Percentiles rank a stretch among this genome's conserved stretches.
These are phyloP conservation scores for Cricetomys ansorgei DNA, from an alignment of 2,113 vertebrate species.

Conservation along the genomic window DNA sequence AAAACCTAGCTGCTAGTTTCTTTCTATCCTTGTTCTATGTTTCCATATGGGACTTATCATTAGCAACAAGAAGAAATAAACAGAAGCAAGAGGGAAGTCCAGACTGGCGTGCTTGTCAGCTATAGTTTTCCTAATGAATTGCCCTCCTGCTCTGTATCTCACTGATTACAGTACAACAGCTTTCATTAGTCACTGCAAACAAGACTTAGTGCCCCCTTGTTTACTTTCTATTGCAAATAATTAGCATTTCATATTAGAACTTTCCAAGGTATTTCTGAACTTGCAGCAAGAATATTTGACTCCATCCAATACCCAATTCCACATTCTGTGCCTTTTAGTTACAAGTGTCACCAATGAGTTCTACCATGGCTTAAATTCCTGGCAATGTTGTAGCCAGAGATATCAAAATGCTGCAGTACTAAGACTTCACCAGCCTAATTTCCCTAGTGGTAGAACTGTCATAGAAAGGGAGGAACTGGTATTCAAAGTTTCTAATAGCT, in stretches of 20 bases:
- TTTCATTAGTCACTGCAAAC: conserved; percentile 88
- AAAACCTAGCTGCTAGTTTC: conserved; percentile 73
- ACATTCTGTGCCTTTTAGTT: conserved; percentile 68
- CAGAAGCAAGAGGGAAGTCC: conserved; percentile 79
- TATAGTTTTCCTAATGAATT: conserved; percentile 86
- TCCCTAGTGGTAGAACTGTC: conserved; percentile 81
- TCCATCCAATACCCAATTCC: conserved; percentile 72
- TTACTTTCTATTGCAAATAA: conserved; percentile 87
- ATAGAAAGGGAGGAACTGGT: conserved; percentile 75
- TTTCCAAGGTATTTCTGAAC: conserved; percentile 78
- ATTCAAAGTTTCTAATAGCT: conserved; percentile 83
- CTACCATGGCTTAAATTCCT: conserved; percentile 77
- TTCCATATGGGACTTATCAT: conserved; percentile 80
- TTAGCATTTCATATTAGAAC: conserved; percentile 83
- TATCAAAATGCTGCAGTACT: conserved; percentile 81
- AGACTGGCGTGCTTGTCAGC: conserved; percentile 85
- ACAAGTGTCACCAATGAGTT: conserved; percentile 74
- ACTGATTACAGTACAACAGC: conserved; percentile 85
- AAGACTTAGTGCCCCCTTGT: conserved; percentile 85
- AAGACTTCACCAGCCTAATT: conserved; percentile 76
- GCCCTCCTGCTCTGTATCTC: conserved; percentile 86
- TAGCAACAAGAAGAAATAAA: conserved; percentile 76
- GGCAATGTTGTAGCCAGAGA: conserved; percentile 73
- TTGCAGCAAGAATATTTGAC: conserved; percentile 79
- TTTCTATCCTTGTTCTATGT: conserved; percentile 66